Base-by-base conservation (phyloP, 2,113 vertebrate genomes). In the Thomomys bottae region DNA sequence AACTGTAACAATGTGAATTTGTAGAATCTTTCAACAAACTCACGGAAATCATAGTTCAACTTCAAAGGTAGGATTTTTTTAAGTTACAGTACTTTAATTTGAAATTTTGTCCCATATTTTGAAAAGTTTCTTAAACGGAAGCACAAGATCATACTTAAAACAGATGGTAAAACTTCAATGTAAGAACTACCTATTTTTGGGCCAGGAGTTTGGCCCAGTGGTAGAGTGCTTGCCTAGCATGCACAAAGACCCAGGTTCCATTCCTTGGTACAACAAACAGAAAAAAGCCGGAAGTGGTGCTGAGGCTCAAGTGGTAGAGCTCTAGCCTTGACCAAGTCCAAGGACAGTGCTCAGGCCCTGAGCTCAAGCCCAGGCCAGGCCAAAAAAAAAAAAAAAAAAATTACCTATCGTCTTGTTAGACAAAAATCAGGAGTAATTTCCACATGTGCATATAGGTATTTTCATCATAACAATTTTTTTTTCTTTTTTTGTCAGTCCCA, bases 121-220 rank as follows among this genome's bases (percentile, higher is more conserved):
- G 30, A 90, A 92, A 36, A 75, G 90, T 83, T 63, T 84, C 72
- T 73, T 80, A 81, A 76, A 54, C 45, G 28, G 82, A 91, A 94
- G 80, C 70, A 36, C 18, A 78, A 93, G 32, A 54, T 77, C n/a
- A 84, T 63, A 89, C 14, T 68, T 71, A 70, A 72, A 84, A 17
- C 49, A 54, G 49, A 54, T 54, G 49, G 49, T 54, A 15, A 14
- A 88, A 34, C 36, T 54, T 81, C 70, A 78, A 87, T 72, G 78
- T 3, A 70, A 21, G 45, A 45, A 90, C 70, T 66, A 63, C 63
- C 61, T 81, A 70, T 66, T 90, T 95, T n/a, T n/a, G n/a, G n/a
- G n/a, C n/a, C n/a, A n/a, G n/a, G n/a, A n/a, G n/a, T n/a, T n/a
- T n/a, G n/a, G n/a, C n/a, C n/a, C n/a, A n/a, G n/a, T n/a, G n/a